Percentiles rank a stretch among this genome's conserved stretches.
Conservation (phyloP, 2,113 vertebrate species). For the Saccopteryx leptura region DNA sequence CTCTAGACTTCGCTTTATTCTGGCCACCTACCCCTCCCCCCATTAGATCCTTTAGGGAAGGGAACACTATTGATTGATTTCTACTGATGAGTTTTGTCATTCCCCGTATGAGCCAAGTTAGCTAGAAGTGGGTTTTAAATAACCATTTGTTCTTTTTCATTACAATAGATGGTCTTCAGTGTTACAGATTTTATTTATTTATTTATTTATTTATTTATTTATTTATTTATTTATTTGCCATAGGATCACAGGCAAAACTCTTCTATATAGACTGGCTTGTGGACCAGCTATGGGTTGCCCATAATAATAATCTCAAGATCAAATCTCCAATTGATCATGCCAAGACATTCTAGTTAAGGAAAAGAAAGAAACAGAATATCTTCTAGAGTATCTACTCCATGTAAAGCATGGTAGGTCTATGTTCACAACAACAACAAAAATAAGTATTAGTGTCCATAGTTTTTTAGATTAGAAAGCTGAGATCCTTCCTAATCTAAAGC, state of each 20-base stretch:
- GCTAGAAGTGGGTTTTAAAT: conserved; percentile 2
- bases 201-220: neutral
- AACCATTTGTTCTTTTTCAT: neutral
- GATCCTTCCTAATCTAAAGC: neutral
- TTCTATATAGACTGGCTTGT: neutral
- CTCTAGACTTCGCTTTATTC: neutral
- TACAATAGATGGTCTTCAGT: neutral
- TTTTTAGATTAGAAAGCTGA: conserved; percentile 14
- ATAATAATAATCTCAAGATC: neutral
- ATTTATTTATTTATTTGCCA: neutral
- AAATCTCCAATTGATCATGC: neutral
- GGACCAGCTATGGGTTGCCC: neutral
- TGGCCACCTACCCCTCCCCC: too few relatives aligned
- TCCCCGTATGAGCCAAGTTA: neutral
- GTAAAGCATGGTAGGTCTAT: neutral
- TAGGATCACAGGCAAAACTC: neutral
- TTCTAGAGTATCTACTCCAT: neutral
- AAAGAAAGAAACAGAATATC: neutral
- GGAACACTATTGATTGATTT: neutral
- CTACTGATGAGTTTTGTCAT: neutral
- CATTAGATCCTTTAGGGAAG: neutral
- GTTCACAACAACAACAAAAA: neutral
- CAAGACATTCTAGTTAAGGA: neutral
- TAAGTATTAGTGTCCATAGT: neutral
- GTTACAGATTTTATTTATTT: neutral